Base-by-base conservation (phyloP, 2,113 vertebrate species). In the Leucopsar rothschildi region DNA sequence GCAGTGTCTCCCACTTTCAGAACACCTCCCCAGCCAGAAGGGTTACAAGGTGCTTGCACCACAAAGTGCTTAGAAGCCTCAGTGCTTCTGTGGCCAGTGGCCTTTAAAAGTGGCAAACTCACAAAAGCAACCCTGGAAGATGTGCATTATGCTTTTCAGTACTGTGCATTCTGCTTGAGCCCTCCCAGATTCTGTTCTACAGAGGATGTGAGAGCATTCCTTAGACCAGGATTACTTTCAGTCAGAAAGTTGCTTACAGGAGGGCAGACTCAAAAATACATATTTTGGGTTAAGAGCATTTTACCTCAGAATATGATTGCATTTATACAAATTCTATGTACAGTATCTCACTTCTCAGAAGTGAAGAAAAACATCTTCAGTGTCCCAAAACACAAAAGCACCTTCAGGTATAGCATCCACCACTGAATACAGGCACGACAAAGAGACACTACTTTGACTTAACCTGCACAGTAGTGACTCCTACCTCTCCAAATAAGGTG, bases 251-350 rank as follows among this genome's bases (percentile, higher is more conserved):
- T 55, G 33, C 35, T 86, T 42, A 50, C 8, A 55, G 37, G 0
- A 73, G 5, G 9, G 39, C 9, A 45, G 31, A 70, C 16, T 37
- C 18, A 40, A 70, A 81, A 13, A 12, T 0, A 40, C 5, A 0
- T 35, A 31, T 33, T 85, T 63, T 39, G 31, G 18, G 16, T 18
- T 39, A 76, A 49, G 5, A 85, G 40, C 13, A 82, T 23, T 37
- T 56, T 40, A 55, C 4, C 19, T 21, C 52, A 64, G 23, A 45
- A 63, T 13, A 76, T 17, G 18, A 29, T 40, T 22, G 28, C 15
- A 69, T 52, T 76, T 33, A 64, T 6, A 33, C 10, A 50, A 89
- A 66, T 49, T 79, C 31, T 45, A 20, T 13, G 31, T 31, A 72
- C 11, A 6, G 6, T 11, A 53, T 13, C 31, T 68, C 25, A 50